Base-by-base conservation (phyloP, 2,888 invertebrate species). In the Elmis aenea region DNA sequence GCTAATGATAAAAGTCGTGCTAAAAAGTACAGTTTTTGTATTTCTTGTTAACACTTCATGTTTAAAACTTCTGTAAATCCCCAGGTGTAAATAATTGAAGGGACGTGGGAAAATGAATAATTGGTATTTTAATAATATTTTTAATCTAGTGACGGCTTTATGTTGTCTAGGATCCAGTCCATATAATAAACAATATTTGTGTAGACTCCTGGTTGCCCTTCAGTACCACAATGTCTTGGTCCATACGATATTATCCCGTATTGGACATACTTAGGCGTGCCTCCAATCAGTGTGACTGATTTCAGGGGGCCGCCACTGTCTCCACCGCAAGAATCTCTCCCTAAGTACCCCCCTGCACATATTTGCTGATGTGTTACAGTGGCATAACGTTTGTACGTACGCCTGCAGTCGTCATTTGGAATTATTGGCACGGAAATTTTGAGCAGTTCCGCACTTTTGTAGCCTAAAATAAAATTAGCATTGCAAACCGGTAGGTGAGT, bases 131-230 rank as follows among this genome's bases (percentile, higher is more conserved):
- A n/a, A n/a, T n/a, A n/a, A n/a, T n/a, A n/a, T n/a, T n/a, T n/a
- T n/a, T 18, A 18, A 18, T 18, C 18, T 6, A 18, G 18, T 6
- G 8, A 5, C 18, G 18, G 18, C 18, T 18, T 18, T 18, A 18
- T 5, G 8, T 18, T 18, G 18, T 18, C 18, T 18, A 77, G 55
- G 51, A 85, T 81, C 85, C 85, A 85, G 38, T 77, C 72, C 33
- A 79, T 59, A 54, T 78, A 84, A 8, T 72, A 66, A 0, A 75
- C 64, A 1, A 84, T 74, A 22, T 74, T 70, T 0, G 83, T 84
- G 59, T 85, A 85, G 2, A 85, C 77, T 0, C 80, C 84, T 0
- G 85, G 85, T 69, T 75, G 76, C 1, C 74, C 75, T n/a, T 71
- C 67, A 2, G 59, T 57, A 25, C 70, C 72, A 46, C 69, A 70